These are phyloP conservation scores for Noctua comes DNA, from an alignment of 2,888 invertebrate species.

Conservation along the genomic window DNA sequence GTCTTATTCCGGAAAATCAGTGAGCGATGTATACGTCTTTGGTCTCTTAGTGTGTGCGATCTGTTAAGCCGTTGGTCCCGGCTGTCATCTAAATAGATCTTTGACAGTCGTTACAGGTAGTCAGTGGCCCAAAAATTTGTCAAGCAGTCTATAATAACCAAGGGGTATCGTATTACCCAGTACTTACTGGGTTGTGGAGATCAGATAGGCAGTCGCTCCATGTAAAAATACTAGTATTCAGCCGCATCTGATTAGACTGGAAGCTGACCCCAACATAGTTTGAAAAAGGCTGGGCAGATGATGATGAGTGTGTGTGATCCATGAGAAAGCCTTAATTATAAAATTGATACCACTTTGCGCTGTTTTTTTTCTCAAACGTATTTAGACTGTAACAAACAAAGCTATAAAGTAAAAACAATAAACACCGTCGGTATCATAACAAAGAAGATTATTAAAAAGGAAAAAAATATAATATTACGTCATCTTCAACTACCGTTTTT, in stretches of 20 bases:
- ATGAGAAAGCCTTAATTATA: background rate
- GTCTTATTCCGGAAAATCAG: background rate
- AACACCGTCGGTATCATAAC: conserved; percentile 3
- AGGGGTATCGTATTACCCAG: background rate
- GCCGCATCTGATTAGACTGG: background rate
- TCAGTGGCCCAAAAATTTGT: background rate
- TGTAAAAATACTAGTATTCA: background rate
- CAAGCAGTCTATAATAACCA: background rate
- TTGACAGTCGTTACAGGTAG: background rate
- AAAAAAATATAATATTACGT: conserved; percentile 27
- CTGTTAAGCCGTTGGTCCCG: too few species aligned
- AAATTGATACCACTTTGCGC: background rate
- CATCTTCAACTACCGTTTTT: conserved; percentile 18
- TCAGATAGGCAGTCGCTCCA: background rate
- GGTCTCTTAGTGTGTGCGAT: too few species aligned
- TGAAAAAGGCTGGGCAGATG: background rate
- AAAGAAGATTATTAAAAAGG: conserved; percentile 15
- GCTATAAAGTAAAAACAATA: conserved; percentile 9
- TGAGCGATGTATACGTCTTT: background rate
- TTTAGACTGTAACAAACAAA: conserved; percentile 1
- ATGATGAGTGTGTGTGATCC: background rate
- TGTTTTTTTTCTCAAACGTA: background rate
- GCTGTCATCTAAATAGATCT: background rate
- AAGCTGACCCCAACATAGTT: background rate
- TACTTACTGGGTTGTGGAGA: background rate